A percentile compares a stretch with the other conserved stretches of the same genome.
Conservation (phyloP, 1,140 invertebrate genomes). For the Spodoptera litura region DNA sequence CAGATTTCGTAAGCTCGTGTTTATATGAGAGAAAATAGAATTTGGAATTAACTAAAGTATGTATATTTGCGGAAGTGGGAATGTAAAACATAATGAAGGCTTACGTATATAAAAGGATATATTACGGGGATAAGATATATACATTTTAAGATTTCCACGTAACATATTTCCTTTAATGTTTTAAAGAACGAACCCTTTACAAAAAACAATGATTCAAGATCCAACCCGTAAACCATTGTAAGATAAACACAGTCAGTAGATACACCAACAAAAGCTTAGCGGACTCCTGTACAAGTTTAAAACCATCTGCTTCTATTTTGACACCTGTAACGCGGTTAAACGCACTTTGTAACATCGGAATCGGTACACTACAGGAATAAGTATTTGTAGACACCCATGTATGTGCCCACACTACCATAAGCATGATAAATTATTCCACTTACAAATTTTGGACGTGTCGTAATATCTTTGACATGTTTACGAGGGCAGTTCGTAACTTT, state of each 20-base stretch:
- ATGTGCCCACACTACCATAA: constrained; percentile 20
- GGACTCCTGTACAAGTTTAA: neutral
- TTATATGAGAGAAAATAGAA: constrained; percentile 9
- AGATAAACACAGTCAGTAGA: constrained; percentile 29
- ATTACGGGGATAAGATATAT: too few species aligned
- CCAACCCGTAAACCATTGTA: too few species aligned
- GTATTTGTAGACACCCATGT: constrained; percentile 10
- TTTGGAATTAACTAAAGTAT: too few species aligned
- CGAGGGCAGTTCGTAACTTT: constrained; percentile 10
- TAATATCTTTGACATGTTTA: constrained; percentile 35
- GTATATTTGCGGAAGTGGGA: too few species aligned
- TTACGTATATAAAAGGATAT: too few species aligned
- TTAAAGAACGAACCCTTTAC: too few species aligned
- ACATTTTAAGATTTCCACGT: too few species aligned
- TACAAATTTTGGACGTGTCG: constrained; percentile 27
- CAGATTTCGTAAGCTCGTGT: constrained; percentile 32
- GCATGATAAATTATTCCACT: constrained; percentile 32
- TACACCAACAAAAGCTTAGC: neutral
- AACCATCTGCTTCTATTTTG: constrained; percentile 56
- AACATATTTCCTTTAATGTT: too few species aligned
- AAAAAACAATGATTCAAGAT: too few species aligned
- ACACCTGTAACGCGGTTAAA: constrained; percentile 59
- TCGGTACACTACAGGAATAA: constrained; percentile 1
- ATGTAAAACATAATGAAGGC: too few species aligned
- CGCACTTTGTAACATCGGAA: constrained; percentile 8